Evolutionary conservation across 2,797 vertebrate species (phyloP), one percentile per base, ranked within the genome.

Genomic region (Centroberyx gerrardi): DNA sequence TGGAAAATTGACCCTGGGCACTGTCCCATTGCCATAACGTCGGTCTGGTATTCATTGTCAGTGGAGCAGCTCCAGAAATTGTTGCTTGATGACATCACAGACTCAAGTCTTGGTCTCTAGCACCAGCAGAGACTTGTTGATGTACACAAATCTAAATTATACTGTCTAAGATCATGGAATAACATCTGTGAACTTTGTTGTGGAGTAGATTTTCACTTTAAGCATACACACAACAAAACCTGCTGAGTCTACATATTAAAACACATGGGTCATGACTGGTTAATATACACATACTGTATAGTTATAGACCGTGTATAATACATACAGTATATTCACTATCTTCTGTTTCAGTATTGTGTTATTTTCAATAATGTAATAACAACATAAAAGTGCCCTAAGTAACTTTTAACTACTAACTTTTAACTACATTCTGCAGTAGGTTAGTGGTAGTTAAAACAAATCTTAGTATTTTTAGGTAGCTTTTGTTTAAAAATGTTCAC

Each of bases 1-100:
- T 87, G 82, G 87, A 90, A 89, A 90, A 81, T 0, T 81, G 85
- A 88, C 85, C 74, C 66, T 44, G 66, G 65, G 55, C 59, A 31
- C 73, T 82, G 69, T 82, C 62, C 64, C 72, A 3, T 62, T 68
- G 71, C 82, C 83, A 85, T 68, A 61, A 83, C 75, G 71, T 63
- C 1, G 12, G 80, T 79, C 78, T 88, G 85, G 78, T 79, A 81
- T 83, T 82, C 68, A 87, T 76, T 89, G 83, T 88, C 62, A 51
- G 53, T 69, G 75, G 76, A 87, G 69, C 63, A 74, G 79, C 56
- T 84, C 80, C 78, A 84, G 81, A 81, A 83, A 92, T 87, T 3
- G 62, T 74, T 90, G 62, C 71, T 12, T 46, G 66, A 78, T 88
- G 81, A 90, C 72, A 80, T 89, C 85, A 90, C 14, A 27, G 64